Conservation (phyloP, 2,113 vertebrate species). For the Phyllopteryx taeniolatus region DNA sequence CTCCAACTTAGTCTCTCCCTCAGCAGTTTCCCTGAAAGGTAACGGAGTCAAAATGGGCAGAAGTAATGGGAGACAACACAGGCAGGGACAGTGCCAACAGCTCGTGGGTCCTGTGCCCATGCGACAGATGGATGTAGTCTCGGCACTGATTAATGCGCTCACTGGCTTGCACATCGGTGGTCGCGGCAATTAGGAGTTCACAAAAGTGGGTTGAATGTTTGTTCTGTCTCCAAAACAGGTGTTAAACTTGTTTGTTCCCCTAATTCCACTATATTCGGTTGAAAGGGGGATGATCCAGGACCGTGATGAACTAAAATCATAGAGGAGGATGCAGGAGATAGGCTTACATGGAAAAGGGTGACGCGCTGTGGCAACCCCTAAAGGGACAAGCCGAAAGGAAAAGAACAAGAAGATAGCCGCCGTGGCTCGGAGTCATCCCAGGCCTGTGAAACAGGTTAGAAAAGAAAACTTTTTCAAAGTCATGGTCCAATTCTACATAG, state of each 20-base stretch:
- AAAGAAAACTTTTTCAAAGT: background rate
- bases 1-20: constrained; percentile 49
- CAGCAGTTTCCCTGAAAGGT: constrained; percentile 55
- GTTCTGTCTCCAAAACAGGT: constrained; percentile 68
- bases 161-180: constrained; percentile 54
- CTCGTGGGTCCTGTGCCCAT: constrained; percentile 58
- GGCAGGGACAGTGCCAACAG: constrained; percentile 58
- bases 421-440: background rate
- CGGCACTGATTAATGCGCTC: constrained; percentile 71
- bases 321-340: no score
- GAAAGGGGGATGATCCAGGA: constrained; percentile 37
- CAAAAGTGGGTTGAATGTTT: constrained; percentile 45
- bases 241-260: constrained; percentile 58
- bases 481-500: background rate
- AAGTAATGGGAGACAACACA: constrained; percentile 65
- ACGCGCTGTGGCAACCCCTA: no score
- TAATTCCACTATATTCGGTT: constrained; percentile 32
- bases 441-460: background rate
- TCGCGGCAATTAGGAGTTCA: constrained; percentile 50
- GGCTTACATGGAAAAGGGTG: no score
- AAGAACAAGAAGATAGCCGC: constrained; percentile 11
- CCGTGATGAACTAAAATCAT: constrained; percentile 41
- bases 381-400: no score
- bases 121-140: constrained; percentile 74
- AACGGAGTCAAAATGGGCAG: constrained; percentile 60